Evolutionary conservation across 2,888 invertebrate species (phyloP), one percentile per base, ranked within the genome.

Genomic region (Trissonchulus latispiculum): DNA sequence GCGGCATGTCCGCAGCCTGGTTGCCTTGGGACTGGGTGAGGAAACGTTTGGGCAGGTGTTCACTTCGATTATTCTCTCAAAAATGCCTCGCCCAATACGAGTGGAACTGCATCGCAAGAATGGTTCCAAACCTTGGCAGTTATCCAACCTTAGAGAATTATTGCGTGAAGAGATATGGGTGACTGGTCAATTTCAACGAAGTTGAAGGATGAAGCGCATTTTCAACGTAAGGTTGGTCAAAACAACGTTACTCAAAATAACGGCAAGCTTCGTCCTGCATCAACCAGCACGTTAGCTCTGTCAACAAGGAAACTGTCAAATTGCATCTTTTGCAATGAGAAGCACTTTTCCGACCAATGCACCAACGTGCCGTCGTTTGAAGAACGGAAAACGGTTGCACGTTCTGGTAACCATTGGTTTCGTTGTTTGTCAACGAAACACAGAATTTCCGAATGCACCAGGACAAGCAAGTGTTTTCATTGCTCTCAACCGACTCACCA

Each of bases 291-390:
- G n/a, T n/a, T 59, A 23, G n/a, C n/a, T 18, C 59, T n/a, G n/a
- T n/a, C n/a, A n/a, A n/a, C n/a, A n/a, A n/a, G n/a, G n/a, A n/a
- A n/a, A n/a, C n/a, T n/a, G n/a, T n/a, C n/a, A n/a, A 18, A n/a
- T 59, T 59, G 59, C 59, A 59, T 59, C 59, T 59, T 59, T 59
- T 59, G 59, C n/a, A 59, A 59, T 59, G 59, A n/a, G 18, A 59
- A 59, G 59, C 59, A 59, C n/a, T 59, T 23, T 59, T 59, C 59
- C n/a, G 59, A 59, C 59, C 18, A 23, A n/a, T 59, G 59, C n/a
- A 18, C 18, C 18, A 59, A 59, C 18, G 59, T 59, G n/a, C n/a
- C 59, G 18, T 23, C 18, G 18, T 59, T 59, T n/a, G 59, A 59
- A 59, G 59, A 59, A 59, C 59, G 59, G 18, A 18, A n/a, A 59